Evolutionary conservation across 2,888 invertebrate species (phyloP), one percentile per base, ranked within the genome.

Genomic region (Folsomia manolachei): DNA sequence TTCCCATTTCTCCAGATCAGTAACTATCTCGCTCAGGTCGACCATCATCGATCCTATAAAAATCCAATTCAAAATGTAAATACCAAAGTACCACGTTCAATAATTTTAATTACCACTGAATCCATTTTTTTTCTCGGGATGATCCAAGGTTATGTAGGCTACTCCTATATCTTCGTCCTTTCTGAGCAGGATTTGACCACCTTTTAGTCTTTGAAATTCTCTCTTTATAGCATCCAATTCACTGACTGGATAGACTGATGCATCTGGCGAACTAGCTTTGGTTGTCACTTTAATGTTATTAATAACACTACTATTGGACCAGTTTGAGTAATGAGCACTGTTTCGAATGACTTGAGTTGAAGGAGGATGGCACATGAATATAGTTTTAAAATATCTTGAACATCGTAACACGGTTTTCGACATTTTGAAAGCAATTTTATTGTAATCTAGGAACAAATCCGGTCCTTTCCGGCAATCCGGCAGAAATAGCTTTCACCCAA

Each of bases 21-120:
- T 72, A 0, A 86, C 82, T 26, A 83, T 82, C 52, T 85, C 83
- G 27, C 82, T 81, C n/a, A 88, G 80, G 53, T 87, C 84, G 9
- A 84, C 83, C 86, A 88, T 87, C 87, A 88, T 87, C 63, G 81
- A 83, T 4, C 86, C 87, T 87, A 76, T 9, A 82, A 80, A 60
- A 19, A 69, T 66, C 39, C 52, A 51, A 11, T 51, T 66, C 9
- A 27, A 27, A 27, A 56, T 27, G 24, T 23, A 68, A n/a, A n/a
- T n/a, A n/a, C n/a, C n/a, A n/a, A n/a, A n/a, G n/a, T n/a, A n/a
- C n/a, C n/a, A n/a, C n/a, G n/a, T n/a, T n/a, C n/a, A 14, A 39
- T 39, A 39, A 39, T 39, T 39, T 19, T 2, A 61, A 75, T 71
- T 81, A 86, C 87, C 86, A 76, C 83, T 83, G 11, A 87, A 75